Base-by-base conservation (phyloP, 2,113 vertebrate species). In the Albula goreensis region DNA sequence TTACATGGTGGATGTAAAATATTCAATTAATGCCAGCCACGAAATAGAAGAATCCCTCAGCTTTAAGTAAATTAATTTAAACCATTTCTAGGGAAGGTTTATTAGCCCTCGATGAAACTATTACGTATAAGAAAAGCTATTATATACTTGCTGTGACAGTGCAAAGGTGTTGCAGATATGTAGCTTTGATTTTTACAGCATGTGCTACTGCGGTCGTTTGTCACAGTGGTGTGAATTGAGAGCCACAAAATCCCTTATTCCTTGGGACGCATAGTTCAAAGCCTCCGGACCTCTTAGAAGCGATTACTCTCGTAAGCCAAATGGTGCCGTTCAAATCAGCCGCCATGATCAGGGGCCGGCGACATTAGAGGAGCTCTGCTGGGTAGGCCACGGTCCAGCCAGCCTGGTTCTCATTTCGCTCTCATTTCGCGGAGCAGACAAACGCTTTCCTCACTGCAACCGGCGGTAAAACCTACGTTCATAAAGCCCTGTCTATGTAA, bases 241-340 rank as follows among this genome's bases (percentile, higher is more conserved):
- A 57, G 5, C 52, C 41, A 50, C 17, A 77, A 56, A 22, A 56
- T 53, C n/a, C 12, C 41, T 77, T 82, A 57, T 78, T 82, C 57
- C 80, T 25, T 41, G 31, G 50, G 74, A 50, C 49, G 2, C 57
- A 88, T 17, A 1, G 0, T 87, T 92, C 81, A 90, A 90, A 90
- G 88, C 53, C 84, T 50, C 15, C 7, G 88, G 60, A 82, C 88
- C 83, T 90, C 82, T 88, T 66, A 4, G 86, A 87, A 86, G 63
- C 66, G 31, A n/a, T 78, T 86, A 88, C 90, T 92, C 90, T 66
- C 22, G 52, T 70, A 86, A 19, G 89, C 91, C 86, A 88, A 91
- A 94, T 83, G 79, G 60, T 88, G 79, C 78, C 41, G 52, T 85
- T 74, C 15, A 49, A 70, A 41, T 85, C 41, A 50, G 17, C 56